Evolutionary conservation across 2,888 invertebrate species (phyloP).

Genomic region (Magallana nippona): DNA sequence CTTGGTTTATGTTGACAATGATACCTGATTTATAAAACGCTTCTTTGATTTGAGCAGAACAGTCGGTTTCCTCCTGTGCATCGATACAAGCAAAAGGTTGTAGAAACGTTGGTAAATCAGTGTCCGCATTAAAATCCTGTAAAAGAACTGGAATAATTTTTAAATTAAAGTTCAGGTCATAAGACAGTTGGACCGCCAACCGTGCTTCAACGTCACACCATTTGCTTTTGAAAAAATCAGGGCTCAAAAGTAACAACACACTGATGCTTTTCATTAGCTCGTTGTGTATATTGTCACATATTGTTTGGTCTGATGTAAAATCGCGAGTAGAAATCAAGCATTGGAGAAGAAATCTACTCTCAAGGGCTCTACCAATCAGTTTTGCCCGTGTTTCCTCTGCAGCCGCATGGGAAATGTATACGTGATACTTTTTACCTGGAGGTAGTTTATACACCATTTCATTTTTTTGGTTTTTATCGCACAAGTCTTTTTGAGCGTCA

Average conservation of each 20-base stretch:
- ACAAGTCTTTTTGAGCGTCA: background rate
- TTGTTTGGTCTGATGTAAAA: background rate
- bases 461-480: background rate
- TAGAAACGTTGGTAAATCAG: background rate
- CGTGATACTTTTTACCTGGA: conserved; percentile 23
- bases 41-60: background rate
- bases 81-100: background rate
- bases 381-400: background rate
- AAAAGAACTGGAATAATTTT: conserved; percentile 24
- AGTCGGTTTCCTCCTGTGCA: conserved; percentile 17
- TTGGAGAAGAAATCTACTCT: conserved; percentile 1
- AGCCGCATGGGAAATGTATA: conserved; percentile 22
- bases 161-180: background rate
- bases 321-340: conserved; percentile 8
- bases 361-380: background rate
- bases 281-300: background rate
- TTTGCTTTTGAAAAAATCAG: conserved; percentile 1
- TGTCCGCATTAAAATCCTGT: background rate
- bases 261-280: background rate
- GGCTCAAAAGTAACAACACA: conserved; percentile 26
- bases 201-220: conserved; percentile 29
- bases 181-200: conserved; percentile 4
- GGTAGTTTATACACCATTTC: background rate
- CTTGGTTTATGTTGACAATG: too few relatives aligned
- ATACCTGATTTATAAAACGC: conserved; percentile 33